Base-by-base conservation (phyloP, 2,797 vertebrate genomes). In the Calcarius lapponicus region DNA sequence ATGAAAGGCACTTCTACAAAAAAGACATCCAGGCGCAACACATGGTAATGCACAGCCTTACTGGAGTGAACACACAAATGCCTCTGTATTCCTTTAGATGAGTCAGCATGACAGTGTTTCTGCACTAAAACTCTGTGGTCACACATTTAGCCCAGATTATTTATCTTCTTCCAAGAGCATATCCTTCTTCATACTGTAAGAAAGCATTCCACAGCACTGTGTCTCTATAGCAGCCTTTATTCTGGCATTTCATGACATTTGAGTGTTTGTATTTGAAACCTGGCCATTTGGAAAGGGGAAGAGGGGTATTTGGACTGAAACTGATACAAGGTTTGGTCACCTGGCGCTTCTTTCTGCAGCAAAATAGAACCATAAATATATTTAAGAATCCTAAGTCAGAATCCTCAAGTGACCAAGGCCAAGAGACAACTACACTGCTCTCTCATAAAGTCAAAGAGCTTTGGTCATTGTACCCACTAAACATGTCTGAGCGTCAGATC, bases 1-100 rank as follows among this genome's bases (percentile, higher is more conserved):
- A 65, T 14, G 31, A 71, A 80, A 60, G 10, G 21, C 4, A 34
- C 9, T 47, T 57, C 34, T 28, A 50, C 17, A n/a, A 61, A 38
- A 34, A 48, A 56, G 32, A 56, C 0, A 2, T 19, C 22, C 75
- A 86, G 19, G 48, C 22, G 34, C 4, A 34, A 40, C 45, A 53
- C 8, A 11, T 0, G 0, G 34, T 26, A 43, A 71, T 8, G 8
- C 11, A 50, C 47, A 70, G 58, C 19, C 65, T n/a, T 47, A 25
- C 29, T 19, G 25, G 40, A 70, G 18, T 26, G 57, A 70, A 28
- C 29, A 45, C 21, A 57, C 32, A 42, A 10, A 24, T 9, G 45
- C 17, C 4, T 71, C 58, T 66, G 22, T 26, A 57, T 38, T 69
- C 42, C 43, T 71, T 54, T 40, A 58, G 15, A 38, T 50, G 50